Evolutionary conservation across 2,113 vertebrate species (phyloP).

Genomic region (Platichthys stellatus): DNA sequence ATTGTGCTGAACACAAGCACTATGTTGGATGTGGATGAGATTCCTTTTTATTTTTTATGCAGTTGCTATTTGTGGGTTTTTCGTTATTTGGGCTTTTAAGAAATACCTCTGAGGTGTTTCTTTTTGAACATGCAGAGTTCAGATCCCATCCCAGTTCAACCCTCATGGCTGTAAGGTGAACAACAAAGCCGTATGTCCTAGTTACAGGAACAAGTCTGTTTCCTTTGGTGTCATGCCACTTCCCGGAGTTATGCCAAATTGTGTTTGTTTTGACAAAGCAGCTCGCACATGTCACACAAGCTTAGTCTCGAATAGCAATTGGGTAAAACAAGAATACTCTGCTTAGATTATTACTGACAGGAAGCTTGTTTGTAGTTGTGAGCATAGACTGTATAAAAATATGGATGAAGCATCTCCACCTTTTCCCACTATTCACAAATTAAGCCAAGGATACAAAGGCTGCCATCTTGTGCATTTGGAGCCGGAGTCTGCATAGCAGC

Average conservation of each 20-base stretch:
- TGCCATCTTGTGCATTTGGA: too few relatives aligned
- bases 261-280: slow-evolving; percentile 55
- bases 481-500: too few relatives aligned
- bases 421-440: too few relatives aligned
- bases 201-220: slow-evolving; percentile 32
- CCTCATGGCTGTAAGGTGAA: background rate
- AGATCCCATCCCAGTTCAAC: background rate
- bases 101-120: background rate
- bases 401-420: too few relatives aligned
- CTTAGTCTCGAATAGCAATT: slow-evolving; percentile 34
- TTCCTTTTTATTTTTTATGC: slow-evolving; percentile 19
- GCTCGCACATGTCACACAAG: slow-evolving; percentile 23
- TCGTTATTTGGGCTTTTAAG: background rate
- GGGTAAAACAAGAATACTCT: background rate
- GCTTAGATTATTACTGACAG: too few relatives aligned
- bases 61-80: slow-evolving; percentile 6
- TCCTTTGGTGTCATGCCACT: slow-evolving; percentile 16
- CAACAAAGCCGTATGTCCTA: background rate
- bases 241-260: slow-evolving; percentile 21
- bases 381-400: too few relatives aligned
- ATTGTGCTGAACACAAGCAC: slow-evolving; percentile 23
- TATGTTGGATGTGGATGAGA: slow-evolving; percentile 32
- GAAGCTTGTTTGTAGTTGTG: too few relatives aligned
- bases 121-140: background rate
- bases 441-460: too few relatives aligned